phyloP scores from a whole-genome alignment of 2,888 invertebrate species.

The Gari tellinella region DNA sequence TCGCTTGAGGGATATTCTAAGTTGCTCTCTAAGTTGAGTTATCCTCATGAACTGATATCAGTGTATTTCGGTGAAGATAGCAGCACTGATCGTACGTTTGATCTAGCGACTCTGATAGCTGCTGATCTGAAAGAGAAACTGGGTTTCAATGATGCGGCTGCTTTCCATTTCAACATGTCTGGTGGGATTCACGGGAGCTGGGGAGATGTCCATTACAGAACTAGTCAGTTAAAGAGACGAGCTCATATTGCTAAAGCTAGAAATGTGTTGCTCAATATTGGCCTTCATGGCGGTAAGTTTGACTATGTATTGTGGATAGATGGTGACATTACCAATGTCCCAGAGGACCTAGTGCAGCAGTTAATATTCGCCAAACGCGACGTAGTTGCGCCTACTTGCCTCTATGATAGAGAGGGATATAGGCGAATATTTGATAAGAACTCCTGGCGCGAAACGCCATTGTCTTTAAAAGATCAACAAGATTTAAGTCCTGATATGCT shows the following conservation, averaged over 20 bases:
- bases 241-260: slow-evolving; percentile 77
- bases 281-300: slow-evolving; percentile 55
- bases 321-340: slow-evolving; percentile 74
- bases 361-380: slow-evolving; percentile 73
- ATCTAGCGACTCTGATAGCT: slow-evolving; percentile 64
- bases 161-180: slow-evolving; percentile 70
- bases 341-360: slow-evolving; percentile 77
- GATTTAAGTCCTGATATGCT: slow-evolving; percentile 63
- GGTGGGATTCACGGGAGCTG: slow-evolving; percentile 66
- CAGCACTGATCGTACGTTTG: slow-evolving; percentile 74
- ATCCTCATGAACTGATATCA: slow-evolving; percentile 77
- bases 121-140: slow-evolving; percentile 57
- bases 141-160: slow-evolving; percentile 67
- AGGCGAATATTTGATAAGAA: slow-evolving; percentile 76
- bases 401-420: slow-evolving; percentile 62
- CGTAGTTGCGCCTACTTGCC: slow-evolving; percentile 75
- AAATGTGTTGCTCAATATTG: slow-evolving; percentile 70
- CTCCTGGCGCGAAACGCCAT: slow-evolving; percentile 79
- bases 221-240: slow-evolving; percentile 71
- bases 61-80: slow-evolving; percentile 81
- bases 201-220: slow-evolving; percentile 68
- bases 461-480: slow-evolving; percentile 68
- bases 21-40: slow-evolving; percentile 71
- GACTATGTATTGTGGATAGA: slow-evolving; percentile 82
- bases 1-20: slow-evolving; percentile 66